Conservation (phyloP, 2,113 vertebrate species). For the Montifringilla adamsi region DNA sequence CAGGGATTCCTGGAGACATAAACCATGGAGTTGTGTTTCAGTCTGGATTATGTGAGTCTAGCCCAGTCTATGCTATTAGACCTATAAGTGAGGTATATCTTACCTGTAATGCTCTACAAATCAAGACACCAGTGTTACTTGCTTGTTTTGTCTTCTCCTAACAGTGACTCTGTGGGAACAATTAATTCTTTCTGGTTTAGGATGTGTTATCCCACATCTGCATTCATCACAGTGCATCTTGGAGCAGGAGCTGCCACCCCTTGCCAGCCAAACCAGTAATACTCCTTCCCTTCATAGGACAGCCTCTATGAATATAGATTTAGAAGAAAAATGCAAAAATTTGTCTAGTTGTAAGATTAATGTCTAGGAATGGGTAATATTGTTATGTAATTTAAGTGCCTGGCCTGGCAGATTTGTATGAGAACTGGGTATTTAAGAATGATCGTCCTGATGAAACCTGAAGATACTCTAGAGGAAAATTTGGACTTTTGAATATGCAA, state of each 20-base stretch:
- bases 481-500: neutral
- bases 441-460: neutral
- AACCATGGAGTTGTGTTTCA: neutral
- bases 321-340: neutral
- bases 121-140: neutral
- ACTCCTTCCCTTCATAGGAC: neutral
- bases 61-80: neutral
- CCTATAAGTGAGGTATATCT: neutral
- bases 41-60: neutral
- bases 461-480: neutral
- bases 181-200: neutral
- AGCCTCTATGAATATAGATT: neutral
- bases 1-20: neutral
- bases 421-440: neutral
- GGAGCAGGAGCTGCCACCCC: neutral
- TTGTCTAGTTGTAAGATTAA: neutral
- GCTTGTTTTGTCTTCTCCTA: neutral
- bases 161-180: neutral
- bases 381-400: neutral
- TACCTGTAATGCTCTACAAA: neutral
- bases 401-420: neutral
- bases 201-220: neutral
- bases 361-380: neutral
- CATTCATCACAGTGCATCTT: neutral
- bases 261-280: neutral